These are phyloP conservation scores for Engystomops pustulosus DNA, from an alignment of 2,113 vertebrate genomes.

Conservation along the genomic window DNA sequence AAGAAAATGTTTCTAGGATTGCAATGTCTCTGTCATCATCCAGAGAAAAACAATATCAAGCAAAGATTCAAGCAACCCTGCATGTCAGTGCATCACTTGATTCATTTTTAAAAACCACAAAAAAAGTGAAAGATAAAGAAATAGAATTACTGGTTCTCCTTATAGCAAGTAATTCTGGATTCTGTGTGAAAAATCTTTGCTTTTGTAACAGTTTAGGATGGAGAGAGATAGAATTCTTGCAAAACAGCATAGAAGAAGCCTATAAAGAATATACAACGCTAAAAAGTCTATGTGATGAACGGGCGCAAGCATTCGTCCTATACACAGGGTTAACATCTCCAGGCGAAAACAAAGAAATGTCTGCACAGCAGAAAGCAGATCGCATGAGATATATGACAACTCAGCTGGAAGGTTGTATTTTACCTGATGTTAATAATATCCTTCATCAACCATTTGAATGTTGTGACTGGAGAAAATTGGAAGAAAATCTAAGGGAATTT, in stretches of 20 bases:
- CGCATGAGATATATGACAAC: constrained; percentile 62
- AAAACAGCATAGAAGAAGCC: constrained; percentile 44
- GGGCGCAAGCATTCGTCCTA: constrained; percentile 69
- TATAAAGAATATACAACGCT: constrained; percentile 62
- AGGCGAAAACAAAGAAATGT: neutral
- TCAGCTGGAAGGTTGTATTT: constrained; percentile 47
- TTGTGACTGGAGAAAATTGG: constrained; percentile 59
- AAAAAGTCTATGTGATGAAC: constrained; percentile 59
- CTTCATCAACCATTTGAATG: constrained; percentile 53
- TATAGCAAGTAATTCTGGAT: constrained; percentile 63
- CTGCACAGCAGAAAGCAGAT: constrained; percentile 65
- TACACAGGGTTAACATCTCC: constrained; percentile 65
- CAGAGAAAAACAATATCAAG: constrained; percentile 37
- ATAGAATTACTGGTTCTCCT: constrained; percentile 66
- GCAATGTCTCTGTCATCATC: neutral
- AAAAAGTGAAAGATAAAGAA: constrained; percentile 60
- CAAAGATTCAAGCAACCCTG: constrained; percentile 63
- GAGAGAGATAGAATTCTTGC: constrained; percentile 66
- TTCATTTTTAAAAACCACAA: constrained; percentile 63
- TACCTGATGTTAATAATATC: constrained; percentile 54
- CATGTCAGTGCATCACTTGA: constrained; percentile 40
- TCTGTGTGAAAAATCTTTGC: constrained; percentile 48
- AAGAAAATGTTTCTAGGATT: constrained; percentile 49
- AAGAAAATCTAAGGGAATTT: constrained; percentile 59
- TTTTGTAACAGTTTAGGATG: constrained; percentile 65